Conservation (phyloP, 2,888 invertebrate species). For the Limnephilus marmoratus region DNA sequence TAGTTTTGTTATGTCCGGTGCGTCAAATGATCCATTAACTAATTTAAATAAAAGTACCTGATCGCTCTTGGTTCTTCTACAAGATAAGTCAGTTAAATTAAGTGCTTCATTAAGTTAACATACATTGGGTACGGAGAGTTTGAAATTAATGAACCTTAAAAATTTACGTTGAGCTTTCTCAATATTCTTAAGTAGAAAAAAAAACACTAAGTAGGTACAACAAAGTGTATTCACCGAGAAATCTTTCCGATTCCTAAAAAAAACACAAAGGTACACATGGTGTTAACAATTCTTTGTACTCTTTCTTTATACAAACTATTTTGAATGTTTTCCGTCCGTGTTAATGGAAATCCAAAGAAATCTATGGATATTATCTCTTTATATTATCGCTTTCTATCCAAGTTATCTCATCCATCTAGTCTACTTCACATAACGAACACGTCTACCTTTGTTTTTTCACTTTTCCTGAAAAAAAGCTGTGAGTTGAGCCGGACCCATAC, state of each 20-base stretch:
- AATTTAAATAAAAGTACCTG: too few species aligned
- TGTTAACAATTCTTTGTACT: neutral
- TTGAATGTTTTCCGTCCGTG: neutral
- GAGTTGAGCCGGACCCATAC: neutral
- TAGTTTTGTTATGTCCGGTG: too few species aligned
- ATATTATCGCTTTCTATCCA: neutral
- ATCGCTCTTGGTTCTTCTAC: too few species aligned
- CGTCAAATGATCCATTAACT: too few species aligned
- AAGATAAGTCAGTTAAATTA: too few species aligned
- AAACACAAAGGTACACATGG: neutral
- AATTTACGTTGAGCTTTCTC: too few species aligned
- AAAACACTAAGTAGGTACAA: too few species aligned
- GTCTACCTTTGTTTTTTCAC: neutral
- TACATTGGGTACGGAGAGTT: too few species aligned
- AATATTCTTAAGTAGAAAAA: too few species aligned
- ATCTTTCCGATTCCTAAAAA: neutral
- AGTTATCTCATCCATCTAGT: neutral
- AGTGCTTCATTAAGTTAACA: too few species aligned
- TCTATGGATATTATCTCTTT: neutral
- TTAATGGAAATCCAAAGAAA: neutral
- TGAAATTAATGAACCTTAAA: too few species aligned
- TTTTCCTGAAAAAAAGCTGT: neutral
- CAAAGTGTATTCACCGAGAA: too few species aligned
- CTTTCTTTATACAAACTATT: neutral
- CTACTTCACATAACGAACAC: neutral